Evolutionary conservation across 2,888 invertebrate genomes (phyloP), one percentile per base, ranked within the genome.

Genomic region (Drymonia ruficornis): DNA sequence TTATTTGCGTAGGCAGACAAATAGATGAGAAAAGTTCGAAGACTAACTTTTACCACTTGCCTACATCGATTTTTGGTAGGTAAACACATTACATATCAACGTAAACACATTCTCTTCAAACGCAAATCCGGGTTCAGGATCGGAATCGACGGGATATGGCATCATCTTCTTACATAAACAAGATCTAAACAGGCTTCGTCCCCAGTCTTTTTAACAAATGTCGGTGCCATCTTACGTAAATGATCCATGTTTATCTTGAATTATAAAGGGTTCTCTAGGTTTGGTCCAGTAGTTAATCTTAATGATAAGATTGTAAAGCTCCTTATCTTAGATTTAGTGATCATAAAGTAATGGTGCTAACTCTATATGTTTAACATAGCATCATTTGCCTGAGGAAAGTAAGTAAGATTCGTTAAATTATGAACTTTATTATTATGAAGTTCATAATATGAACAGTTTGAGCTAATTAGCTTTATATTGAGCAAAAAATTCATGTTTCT

Each of bases 241-340:
- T 11, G 19, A 19, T 9, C 43, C 19, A 12, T 18, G 9, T 43
- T 23, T 18, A 43, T 18, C 19, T 18, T 43, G 2, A 43, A 43
- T 18, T 43, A 43, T 44, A 19, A 23, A 44, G 44, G 23, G 19
- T 13, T 23, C n/a, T 19, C 19, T 23, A 23, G 2, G 23, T 44
- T 42, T 42, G 19, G 44, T 12, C 19, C 23, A 44, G 44, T 23
- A 44, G 44, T 44, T 23, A 44, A 44, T 44, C 19, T 44, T 44
- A 2, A 44, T 16, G 23, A 44, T 44, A 23, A 19, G 19, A 16
- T 44, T 13, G 44, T 23, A n/a, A 9, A 44, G 13, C 1, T 12
- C 29, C 29, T 28, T 46, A 29, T 46, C 46, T 23, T 40, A 43
- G 43, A 43, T 43, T 43, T 43, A 43, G 18, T 43, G 43, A 19